Evolutionary conservation across 2,888 invertebrate species (phyloP).

Genomic region (Lasioglossum vierecki): DNA sequence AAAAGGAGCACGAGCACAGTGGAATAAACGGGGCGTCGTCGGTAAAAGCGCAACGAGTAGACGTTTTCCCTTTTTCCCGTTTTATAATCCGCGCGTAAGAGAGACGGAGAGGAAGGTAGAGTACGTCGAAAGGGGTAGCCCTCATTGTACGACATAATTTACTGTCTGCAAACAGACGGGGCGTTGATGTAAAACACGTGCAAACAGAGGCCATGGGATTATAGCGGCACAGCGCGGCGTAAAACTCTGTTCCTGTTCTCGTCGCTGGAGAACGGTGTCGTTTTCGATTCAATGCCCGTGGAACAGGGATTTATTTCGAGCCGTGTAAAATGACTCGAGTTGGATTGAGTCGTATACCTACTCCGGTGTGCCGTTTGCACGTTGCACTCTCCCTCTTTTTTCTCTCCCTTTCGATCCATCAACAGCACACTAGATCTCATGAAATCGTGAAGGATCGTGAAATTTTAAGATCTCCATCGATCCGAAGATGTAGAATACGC

Average conservation of each 20-base stretch:
- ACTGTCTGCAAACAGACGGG: conserved; percentile 83
- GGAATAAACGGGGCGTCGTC: conserved; percentile 14
- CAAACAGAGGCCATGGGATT: conserved; percentile 66
- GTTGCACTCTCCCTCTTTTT: neutral
- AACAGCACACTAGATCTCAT: neutral
- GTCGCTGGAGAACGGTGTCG: conserved; percentile 59
- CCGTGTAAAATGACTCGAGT: conserved; percentile 76
- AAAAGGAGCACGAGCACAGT: neutral
- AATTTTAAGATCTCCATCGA: too few species aligned
- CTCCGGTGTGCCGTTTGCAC: neutral
- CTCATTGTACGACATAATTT: conserved; percentile 83
- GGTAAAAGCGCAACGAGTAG: conserved; percentile 74
- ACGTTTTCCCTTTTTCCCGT: conserved; percentile 70
- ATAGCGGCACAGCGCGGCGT: conserved; percentile 29
- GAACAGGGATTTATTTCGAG: conserved; percentile 76
- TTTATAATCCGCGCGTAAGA: conserved; percentile 79
- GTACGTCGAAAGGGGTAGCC: conserved; percentile 76
- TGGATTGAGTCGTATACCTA: conserved; percentile 74
- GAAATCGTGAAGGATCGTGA: neutral
- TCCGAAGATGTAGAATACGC: too few species aligned
- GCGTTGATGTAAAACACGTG: conserved; percentile 74
- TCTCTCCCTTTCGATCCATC: neutral
- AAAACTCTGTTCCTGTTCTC: conserved; percentile 9
- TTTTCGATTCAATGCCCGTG: conserved; percentile 64
- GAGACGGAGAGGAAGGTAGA: neutral